Conservation (phyloP, 2,113 vertebrate species). For the Gobius niger region DNA sequence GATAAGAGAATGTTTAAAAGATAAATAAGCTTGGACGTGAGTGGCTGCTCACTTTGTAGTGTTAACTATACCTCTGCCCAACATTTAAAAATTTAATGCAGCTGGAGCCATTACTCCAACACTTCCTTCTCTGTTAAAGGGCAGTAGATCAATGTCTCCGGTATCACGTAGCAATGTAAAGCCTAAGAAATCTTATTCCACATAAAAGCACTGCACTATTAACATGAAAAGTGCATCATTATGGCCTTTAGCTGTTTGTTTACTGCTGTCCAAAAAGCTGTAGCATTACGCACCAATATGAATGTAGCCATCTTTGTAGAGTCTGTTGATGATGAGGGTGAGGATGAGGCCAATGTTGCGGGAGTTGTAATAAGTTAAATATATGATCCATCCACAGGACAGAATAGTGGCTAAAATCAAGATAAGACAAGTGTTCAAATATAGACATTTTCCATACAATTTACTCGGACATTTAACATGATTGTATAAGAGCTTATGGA, state of each 20-base stretch:
- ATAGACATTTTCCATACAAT: neutral
- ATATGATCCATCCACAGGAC: slow-evolving; percentile 99
- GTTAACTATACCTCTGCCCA: neutral
- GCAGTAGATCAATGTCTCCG: neutral
- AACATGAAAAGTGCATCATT: too few relatives aligned
- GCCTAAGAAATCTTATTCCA: neutral
- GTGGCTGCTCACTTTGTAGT: slow-evolving; percentile 17
- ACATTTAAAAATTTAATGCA: slow-evolving; percentile 17
- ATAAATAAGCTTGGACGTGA: neutral
- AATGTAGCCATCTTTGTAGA: slow-evolving; percentile 97
- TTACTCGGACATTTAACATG: neutral
- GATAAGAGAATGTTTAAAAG: slow-evolving; percentile 10
- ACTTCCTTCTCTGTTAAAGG: slow-evolving; percentile 13
- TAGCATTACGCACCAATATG: slow-evolving; percentile 87
- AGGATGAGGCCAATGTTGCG: slow-evolving; percentile 97
- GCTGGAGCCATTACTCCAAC: neutral
- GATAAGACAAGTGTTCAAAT: slow-evolving; percentile 10
- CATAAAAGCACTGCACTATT: neutral
- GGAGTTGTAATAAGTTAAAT: slow-evolving; percentile 98
- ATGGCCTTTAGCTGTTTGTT: slow-evolving; percentile 19
- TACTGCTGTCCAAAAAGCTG: slow-evolving; percentile 12
- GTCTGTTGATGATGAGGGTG: slow-evolving; percentile 93
- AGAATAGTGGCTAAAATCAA: slow-evolving; percentile 90
- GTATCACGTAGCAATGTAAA: neutral
- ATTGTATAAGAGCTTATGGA: neutral